phyloP scores from a whole-genome alignment of 1,140 invertebrate genomes.

The Penaeus chinensis region DNA sequence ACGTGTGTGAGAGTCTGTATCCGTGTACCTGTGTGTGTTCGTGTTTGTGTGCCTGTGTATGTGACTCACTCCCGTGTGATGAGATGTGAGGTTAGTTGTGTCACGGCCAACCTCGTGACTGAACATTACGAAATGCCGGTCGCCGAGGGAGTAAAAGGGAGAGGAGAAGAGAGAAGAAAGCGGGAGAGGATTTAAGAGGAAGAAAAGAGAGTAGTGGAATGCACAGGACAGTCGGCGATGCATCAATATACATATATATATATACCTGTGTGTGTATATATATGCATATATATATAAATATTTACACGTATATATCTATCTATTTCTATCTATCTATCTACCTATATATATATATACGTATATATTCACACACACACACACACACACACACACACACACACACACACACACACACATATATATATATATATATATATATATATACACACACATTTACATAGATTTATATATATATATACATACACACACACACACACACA shows the following conservation, averaged over 20 bases:
- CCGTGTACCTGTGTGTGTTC: no score
- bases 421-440: neutral
- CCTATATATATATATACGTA: no score
- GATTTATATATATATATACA: neutral
- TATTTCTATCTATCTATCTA: no score
- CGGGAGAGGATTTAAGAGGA: neutral
- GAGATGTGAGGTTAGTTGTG: no score
- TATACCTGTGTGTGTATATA: no score
- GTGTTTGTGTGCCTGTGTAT: no score
- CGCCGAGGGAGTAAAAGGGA: neutral
- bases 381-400: neutral
- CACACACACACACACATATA: neutral
- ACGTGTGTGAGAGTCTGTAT: no score
- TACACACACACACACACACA: slow-evolving; percentile 14
- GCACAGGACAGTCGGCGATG: neutral
- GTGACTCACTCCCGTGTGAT: no score
- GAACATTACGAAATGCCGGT: neutral
- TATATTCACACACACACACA: neutral
- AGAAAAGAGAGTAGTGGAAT: neutral
- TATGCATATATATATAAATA: no score
- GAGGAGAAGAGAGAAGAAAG: neutral
- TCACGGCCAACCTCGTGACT: neutral
- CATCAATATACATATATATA: no score
- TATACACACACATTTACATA: neutral
- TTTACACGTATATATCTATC: no score